These are phyloP conservation scores for Phalacrocorax brasilianus DNA, from an alignment of 2,113 vertebrate genomes.

Conservation along the genomic window DNA sequence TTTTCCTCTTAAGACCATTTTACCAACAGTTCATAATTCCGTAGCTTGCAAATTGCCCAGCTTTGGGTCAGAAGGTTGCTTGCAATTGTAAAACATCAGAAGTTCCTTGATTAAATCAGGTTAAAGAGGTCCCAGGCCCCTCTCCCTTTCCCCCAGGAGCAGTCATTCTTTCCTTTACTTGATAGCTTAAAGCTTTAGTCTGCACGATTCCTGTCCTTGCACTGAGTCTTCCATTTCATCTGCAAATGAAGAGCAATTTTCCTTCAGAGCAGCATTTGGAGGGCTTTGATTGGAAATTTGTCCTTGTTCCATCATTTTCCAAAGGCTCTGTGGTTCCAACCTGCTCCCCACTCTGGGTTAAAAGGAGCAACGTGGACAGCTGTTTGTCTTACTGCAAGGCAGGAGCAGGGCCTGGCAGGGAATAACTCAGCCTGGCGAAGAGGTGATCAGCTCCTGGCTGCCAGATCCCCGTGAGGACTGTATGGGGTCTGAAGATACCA, in stretches of 20 bases:
- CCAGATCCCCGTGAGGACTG: neutral
- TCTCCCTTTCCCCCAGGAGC: neutral
- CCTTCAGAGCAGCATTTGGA: conserved; percentile 20
- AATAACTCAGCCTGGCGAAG: neutral
- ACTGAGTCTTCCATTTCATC: neutral
- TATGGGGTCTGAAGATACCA: neutral
- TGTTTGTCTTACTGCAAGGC: neutral
- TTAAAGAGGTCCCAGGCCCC: neutral
- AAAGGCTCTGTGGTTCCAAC: neutral
- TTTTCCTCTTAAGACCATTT: conserved; percentile 15
- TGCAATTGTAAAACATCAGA: neutral
- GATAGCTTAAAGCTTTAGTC: neutral
- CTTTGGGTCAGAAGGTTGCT: neutral
- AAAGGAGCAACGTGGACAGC: neutral
- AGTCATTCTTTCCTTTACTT: conserved; percentile 14
- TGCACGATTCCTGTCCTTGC: neutral
- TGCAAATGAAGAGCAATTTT: neutral
- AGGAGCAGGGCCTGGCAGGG: neutral
- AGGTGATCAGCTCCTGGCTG: neutral
- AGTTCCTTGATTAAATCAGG: neutral
- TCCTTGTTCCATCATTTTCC: conserved; percentile 9
- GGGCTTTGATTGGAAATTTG: conserved; percentile 1
- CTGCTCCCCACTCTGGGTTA: neutral
- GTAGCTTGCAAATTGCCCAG: neutral
- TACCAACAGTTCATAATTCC: neutral